phyloP scores from a whole-genome alignment of 1,140 invertebrate genomes.

The Batillaria attramentaria region DNA sequence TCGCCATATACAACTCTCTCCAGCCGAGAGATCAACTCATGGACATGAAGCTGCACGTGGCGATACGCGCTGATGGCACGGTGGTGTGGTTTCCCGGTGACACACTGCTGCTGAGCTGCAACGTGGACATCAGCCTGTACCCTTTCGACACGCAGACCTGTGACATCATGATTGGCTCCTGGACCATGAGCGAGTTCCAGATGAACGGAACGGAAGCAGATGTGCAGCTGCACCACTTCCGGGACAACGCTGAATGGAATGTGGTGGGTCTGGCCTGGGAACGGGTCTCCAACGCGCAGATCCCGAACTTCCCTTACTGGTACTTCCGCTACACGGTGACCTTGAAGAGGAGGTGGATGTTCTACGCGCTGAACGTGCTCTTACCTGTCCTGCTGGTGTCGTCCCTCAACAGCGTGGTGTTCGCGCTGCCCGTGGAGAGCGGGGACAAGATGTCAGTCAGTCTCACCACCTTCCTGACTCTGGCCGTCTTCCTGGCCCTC shows the following conservation, averaged over 20 bases:
- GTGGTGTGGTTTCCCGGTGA: constrained; percentile 7
- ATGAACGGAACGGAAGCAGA: not conserved
- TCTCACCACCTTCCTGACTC: constrained; percentile 40
- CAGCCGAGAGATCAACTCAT: not conserved
- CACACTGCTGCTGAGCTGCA: constrained; percentile 81
- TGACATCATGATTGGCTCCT: constrained; percentile 96
- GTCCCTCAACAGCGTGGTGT: constrained; percentile 36
- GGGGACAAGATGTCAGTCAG: constrained; percentile 43
- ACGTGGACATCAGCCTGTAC: constrained; percentile 77
- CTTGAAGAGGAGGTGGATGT: constrained; percentile 29
- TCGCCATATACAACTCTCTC: constrained; percentile 10
- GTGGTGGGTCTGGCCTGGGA: not conserved
- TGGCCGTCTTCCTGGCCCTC: constrained; percentile 40
- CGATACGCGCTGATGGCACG: not conserved
- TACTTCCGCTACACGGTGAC: constrained; percentile 18
- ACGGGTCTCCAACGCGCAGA: not conserved
- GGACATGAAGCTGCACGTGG: not conserved
- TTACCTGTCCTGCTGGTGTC: constrained; percentile 36
- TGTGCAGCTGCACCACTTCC: not conserved
- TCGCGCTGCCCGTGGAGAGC: constrained; percentile 39
- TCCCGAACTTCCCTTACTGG: not conserved
- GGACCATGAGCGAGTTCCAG: constrained; percentile 81
- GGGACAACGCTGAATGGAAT: not conserved
- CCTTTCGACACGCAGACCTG: constrained; percentile 94
- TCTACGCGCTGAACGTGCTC: constrained; percentile 33